phyloP scores from a whole-genome alignment of 1,140 invertebrate species.

The Campoletis sonorensis region DNA sequence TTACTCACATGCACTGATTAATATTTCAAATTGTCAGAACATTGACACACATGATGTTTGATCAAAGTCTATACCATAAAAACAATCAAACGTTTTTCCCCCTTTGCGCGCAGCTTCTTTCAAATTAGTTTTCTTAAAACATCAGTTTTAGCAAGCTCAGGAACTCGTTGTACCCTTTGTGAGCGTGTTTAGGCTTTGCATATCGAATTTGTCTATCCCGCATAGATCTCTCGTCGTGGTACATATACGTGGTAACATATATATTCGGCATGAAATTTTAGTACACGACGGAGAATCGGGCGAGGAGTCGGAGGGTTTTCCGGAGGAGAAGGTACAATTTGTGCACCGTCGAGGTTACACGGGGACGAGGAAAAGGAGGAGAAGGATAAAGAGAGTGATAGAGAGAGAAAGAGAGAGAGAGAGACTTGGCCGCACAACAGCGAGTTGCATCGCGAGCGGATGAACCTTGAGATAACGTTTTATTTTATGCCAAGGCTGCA shows the following conservation, averaged over 20 bases:
- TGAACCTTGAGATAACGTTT: constrained; percentile 58
- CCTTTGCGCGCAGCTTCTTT: not conserved
- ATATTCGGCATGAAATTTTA: constrained; percentile 9
- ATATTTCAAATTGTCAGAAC: too few relatives aligned
- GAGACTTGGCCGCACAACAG: constrained; percentile 29
- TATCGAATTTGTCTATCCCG: constrained; percentile 8
- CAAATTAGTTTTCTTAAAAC: not conserved
- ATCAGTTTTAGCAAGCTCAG: not conserved
- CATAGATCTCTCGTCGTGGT: not conserved
- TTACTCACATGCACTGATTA: too few relatives aligned
- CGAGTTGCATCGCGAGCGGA: constrained; percentile 50
- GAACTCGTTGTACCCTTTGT: not conserved
- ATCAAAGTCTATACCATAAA: too few relatives aligned
- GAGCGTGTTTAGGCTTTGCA: not conserved
- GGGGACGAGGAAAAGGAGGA: not conserved
- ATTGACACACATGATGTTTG: too few relatives aligned
- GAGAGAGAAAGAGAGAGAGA: not conserved
- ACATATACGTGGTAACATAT: not conserved
- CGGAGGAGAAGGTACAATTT: constrained; percentile 16
- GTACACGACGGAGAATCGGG: not conserved
- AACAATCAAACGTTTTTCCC: too few relatives aligned
- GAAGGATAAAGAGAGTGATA: not conserved
- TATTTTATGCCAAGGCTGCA: constrained; percentile 58
- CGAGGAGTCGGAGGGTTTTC: constrained; percentile 17
- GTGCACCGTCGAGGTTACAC: not conserved